phyloP scores from a whole-genome alignment of 2,797 vertebrate genomes.

The Serranus cabrilla region DNA sequence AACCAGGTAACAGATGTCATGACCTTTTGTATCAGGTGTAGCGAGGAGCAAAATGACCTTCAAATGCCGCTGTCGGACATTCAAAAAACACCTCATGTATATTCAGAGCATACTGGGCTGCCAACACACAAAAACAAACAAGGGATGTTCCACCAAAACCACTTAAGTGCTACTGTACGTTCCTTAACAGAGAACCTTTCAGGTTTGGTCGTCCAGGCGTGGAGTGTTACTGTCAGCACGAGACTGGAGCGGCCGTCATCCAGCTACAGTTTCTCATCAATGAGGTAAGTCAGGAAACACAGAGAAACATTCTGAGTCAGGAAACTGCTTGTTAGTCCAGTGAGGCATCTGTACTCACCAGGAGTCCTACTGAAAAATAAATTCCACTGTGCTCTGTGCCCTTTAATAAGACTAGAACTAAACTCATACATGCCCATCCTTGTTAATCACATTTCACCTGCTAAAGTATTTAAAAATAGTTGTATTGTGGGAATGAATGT shows the following conservation, averaged over 20 bases:
- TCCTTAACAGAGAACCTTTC: constrained; percentile 88
- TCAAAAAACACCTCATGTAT: background rate
- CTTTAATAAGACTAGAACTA: too few relatives aligned
- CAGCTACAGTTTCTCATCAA: constrained; percentile 99
- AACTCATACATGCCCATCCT: too few relatives aligned
- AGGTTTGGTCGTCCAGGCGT: constrained; percentile 98
- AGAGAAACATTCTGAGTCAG: constrained; percentile 10
- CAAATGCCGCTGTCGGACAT: background rate
- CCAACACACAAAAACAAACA: background rate
- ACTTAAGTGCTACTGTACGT: constrained; percentile 66
- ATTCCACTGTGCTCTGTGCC: constrained; percentile 13
- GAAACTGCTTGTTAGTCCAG: background rate
- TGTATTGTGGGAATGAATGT: too few relatives aligned
- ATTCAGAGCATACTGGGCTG: background rate
- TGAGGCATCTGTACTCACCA: constrained; percentile 6
- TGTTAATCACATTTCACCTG: too few relatives aligned
- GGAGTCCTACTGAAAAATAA: background rate
- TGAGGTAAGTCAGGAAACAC: constrained; percentile 88
- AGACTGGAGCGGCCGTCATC: constrained; percentile 95
- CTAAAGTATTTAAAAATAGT: too few relatives aligned
- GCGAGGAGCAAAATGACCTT: constrained; percentile 35
- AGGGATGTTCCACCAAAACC: background rate
- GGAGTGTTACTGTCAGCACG: constrained; percentile 98
- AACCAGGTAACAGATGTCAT: constrained; percentile 32
- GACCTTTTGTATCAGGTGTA: constrained; percentile 42